phyloP scores from a whole-genome alignment of 2,888 invertebrate genomes.

The Crocallis elinguaria region DNA sequence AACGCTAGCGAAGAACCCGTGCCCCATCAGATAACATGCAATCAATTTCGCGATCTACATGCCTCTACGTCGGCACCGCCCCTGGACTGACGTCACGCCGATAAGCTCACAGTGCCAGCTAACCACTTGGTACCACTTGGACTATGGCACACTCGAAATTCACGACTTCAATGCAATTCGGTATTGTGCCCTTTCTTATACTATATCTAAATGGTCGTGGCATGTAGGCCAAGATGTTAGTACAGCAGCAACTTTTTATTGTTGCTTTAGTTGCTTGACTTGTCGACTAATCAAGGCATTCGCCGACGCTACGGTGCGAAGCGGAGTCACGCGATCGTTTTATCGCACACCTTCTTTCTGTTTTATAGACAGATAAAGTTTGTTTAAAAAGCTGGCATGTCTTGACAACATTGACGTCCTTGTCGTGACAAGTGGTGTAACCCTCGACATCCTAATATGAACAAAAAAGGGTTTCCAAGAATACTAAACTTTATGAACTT shows the following conservation, averaged over 20 bases:
- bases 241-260: conserved; percentile 45
- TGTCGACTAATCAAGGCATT: conserved; percentile 76
- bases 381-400: conserved; percentile 82
- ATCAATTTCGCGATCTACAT: conserved; percentile 85
- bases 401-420: conserved; percentile 73
- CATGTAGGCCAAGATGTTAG: conserved; percentile 4
- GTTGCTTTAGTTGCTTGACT: conserved; percentile 50
- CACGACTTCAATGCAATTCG: conserved; percentile 29
- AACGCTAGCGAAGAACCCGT: conserved; percentile 83
- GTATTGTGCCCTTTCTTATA: conserved; percentile 22
- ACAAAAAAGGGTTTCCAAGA: conserved; percentile 45
- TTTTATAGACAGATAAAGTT: conserved; percentile 80
- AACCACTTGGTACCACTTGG: conserved; percentile 73
- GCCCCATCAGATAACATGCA: conserved; percentile 83
- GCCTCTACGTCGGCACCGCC: conserved; percentile 80
- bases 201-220: conserved; percentile 39
- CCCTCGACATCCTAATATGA: conserved; percentile 66
- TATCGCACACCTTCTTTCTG: conserved; percentile 81
- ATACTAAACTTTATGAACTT: conserved; percentile 33
- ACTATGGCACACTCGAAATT: conserved; percentile 51
- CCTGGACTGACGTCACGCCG: conserved; percentile 79
- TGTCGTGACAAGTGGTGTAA: conserved; percentile 76
- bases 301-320: conserved; percentile 66
- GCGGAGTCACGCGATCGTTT: conserved; percentile 80
- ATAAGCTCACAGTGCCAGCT: conserved; percentile 78